phyloP scores from a whole-genome alignment of 2,888 invertebrate genomes.

The Pocota personata region DNA sequence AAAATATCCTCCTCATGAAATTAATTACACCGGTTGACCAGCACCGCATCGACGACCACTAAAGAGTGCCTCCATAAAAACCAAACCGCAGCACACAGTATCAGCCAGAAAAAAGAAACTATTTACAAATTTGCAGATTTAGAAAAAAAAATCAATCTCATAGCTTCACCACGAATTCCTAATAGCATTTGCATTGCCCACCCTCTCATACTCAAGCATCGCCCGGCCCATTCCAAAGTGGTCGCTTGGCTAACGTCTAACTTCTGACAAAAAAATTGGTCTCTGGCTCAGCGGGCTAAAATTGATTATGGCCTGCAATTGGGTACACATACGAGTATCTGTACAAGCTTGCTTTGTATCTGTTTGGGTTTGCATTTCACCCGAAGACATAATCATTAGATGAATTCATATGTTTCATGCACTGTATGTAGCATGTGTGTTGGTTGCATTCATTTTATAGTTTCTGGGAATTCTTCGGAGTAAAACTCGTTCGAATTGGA shows the following conservation, averaged over 20 bases:
- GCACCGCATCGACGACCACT: conserved; percentile 30
- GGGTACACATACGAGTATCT: conserved; percentile 50
- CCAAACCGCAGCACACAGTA: conserved; percentile 12
- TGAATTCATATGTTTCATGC: conserved; percentile 47
- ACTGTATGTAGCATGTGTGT: conserved; percentile 28
- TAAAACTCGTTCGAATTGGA: conserved; percentile 59
- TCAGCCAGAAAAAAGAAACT: conserved; percentile 2
- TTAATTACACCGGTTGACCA: conserved; percentile 72
- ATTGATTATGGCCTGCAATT: conserved; percentile 67
- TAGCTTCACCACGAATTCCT: conserved; percentile 28
- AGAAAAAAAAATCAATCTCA: conserved; percentile 54
- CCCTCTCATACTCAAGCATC: conserved; percentile 15
- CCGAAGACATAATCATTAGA: conserved; percentile 70
- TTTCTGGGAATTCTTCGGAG: conserved; percentile 37
- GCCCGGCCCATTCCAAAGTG: neutral
- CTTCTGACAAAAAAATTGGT: conserved; percentile 67
- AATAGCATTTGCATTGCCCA: conserved; percentile 52
- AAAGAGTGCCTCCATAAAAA: conserved; percentile 60
- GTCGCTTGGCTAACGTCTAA: conserved; percentile 6
- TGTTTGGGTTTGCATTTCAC: conserved; percentile 63
- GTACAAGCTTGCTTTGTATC: conserved; percentile 24
- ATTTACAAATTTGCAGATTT: neutral
- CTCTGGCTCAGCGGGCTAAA: conserved; percentile 62
- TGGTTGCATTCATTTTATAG: conserved; percentile 40
- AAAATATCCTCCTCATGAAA: conserved; percentile 54